Evolutionary conservation across 2,113 vertebrate genomes (phyloP).

Genomic region (Crotophaga sulcirostris): DNA sequence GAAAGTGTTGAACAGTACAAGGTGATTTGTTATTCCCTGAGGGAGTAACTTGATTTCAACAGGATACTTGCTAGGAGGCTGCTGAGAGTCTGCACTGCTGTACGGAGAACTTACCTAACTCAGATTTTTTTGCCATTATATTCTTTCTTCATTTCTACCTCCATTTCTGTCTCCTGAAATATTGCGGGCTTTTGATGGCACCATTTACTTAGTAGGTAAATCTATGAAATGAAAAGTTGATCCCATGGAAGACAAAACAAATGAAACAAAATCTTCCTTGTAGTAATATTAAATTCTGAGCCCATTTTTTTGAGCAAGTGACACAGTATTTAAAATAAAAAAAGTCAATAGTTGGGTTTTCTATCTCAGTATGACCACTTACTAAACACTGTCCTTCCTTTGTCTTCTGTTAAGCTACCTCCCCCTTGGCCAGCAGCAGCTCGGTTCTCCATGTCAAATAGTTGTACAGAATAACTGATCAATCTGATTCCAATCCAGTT

Average conservation of each 20-base stretch:
- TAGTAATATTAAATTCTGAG: neutral
- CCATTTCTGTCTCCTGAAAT: neutral
- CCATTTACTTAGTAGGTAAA: neutral
- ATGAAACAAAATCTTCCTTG: neutral
- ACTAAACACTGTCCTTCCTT: neutral
- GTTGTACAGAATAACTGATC: neutral
- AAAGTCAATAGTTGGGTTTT: neutral
- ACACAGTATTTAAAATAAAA: neutral
- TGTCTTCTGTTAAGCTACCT: neutral
- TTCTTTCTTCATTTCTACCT: neutral
- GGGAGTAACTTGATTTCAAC: neutral
- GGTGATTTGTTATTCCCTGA: neutral
- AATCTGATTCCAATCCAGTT: neutral
- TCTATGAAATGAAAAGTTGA: neutral
- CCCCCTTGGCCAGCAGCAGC: neutral
- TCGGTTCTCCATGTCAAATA: neutral
- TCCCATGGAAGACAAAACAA: neutral
- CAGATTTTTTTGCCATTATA: neutral
- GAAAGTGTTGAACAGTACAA: neutral
- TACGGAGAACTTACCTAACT: neutral
- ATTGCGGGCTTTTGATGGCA: neutral
- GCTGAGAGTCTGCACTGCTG: neutral
- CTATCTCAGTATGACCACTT: rapidly evolving
- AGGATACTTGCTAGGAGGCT: neutral
- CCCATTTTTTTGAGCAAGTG: neutral